Percentiles rank a stretch among this genome's conserved stretches.
Evolutionary conservation across 1,140 invertebrate genomes (phyloP).

Genomic region (Panulirus ornatus): DNA sequence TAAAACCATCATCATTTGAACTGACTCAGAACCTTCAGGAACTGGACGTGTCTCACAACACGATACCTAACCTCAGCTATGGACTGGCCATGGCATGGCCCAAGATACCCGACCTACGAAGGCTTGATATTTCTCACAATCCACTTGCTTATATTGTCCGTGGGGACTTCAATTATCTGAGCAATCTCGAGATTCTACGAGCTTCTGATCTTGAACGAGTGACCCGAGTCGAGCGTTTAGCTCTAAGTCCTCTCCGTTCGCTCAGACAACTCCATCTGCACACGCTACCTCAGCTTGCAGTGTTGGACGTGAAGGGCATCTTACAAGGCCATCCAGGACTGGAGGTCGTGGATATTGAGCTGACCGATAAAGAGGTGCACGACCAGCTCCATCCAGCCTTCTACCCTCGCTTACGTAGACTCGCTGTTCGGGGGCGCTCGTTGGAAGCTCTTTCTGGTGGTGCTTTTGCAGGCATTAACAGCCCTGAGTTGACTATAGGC

Average conservation of each 20-base stretch:
- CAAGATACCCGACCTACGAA: constrained; percentile 84
- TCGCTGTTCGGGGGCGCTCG: constrained; percentile 87
- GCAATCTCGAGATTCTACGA: constrained; percentile 83
- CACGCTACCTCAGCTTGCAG: constrained; percentile 87
- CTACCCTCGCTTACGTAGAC: constrained; percentile 86
- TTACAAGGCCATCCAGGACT: constrained; percentile 80
- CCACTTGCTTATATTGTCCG: constrained; percentile 85
- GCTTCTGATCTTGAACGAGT: constrained; percentile 85
- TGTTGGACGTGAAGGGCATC: constrained; percentile 89
- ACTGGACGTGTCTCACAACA: constrained; percentile 88
- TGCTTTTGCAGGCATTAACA: constrained; percentile 86
- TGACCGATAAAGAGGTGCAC: constrained; percentile 89
- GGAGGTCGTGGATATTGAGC: constrained; percentile 87
- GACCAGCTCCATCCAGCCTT: constrained; percentile 88
- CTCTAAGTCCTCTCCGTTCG: constrained; percentile 86
- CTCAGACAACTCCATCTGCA: constrained; percentile 85
- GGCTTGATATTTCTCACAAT: constrained; percentile 88
- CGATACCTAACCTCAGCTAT: constrained; percentile 82
- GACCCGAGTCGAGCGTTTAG: constrained; percentile 88
- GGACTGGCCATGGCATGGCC: constrained; percentile 81
- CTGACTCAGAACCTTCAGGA: constrained; percentile 87
- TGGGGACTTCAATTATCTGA: constrained; percentile 85
- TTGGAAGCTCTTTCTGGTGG: constrained; percentile 89
- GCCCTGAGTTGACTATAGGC: constrained; percentile 84
- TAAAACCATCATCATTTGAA: constrained; percentile 85